Evolutionary conservation across 2,888 invertebrate genomes (phyloP).

Genomic region (Pterobdella sp.): DNA sequence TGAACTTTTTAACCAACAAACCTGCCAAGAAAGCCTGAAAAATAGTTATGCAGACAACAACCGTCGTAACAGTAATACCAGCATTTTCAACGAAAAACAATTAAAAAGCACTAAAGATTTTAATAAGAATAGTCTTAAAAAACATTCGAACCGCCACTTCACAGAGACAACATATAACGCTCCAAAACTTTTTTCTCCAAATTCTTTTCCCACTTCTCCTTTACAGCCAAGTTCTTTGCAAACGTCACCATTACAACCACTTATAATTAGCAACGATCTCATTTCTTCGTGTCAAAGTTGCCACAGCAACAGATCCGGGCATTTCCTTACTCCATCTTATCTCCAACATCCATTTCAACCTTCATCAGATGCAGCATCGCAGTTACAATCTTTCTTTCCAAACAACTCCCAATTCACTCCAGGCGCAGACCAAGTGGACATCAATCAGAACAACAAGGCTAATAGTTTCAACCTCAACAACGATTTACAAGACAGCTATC

Average conservation of each 20-base stretch:
- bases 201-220: neutral
- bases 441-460: neutral
- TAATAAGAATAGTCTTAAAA: neutral
- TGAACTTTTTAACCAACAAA: neutral
- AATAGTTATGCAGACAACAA: neutral
- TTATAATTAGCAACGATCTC: slow-evolving; percentile 1
- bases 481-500: too few relatives aligned
- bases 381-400: neutral
- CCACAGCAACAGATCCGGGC: neutral
- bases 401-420: neutral
- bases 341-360: neutral
- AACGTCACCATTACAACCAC: neutral
- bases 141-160: slow-evolving; percentile 12
- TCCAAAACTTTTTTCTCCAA: neutral
- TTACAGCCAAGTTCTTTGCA: neutral
- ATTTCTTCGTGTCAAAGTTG: slow-evolving; percentile 5
- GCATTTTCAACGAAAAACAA: neutral
- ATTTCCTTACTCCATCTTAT: neutral
- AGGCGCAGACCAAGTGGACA: neutral
- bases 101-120: too few relatives aligned
- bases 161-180: slow-evolving; percentile 24
- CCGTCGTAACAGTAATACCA: neutral
- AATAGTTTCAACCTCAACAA: neutral
- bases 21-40: neutral
- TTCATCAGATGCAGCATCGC: neutral